Base-by-base conservation (phyloP, 2,888 invertebrate genomes). In the Cabera pusaria region DNA sequence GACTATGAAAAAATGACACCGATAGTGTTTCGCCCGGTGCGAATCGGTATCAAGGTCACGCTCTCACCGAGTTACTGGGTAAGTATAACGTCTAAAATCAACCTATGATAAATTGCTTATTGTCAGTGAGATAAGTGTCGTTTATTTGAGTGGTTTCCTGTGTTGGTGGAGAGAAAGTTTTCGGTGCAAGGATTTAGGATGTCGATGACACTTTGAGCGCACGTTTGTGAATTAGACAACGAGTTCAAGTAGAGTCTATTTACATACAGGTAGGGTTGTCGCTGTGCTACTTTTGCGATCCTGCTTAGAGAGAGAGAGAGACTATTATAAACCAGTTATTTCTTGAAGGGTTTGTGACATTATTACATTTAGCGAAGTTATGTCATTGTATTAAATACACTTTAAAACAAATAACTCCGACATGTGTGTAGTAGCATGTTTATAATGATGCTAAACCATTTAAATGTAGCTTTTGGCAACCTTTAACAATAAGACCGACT, bases 71-170 rank as follows among this genome's bases (percentile, higher is more conserved):
- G 62, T 85, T 82, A 85, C 76, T 86, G 67, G 87, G 87, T 88
- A 83, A 88, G 85, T 87, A 81, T 88, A 87, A 83, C 87, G 77
- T 68, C 73, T 72, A 74, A 83, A 82, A 80, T 78, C 73, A 75
- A 78, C 74, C 68, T 78, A 81, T 85, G 87, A 87, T 87, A 84
- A 82, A 88, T 87, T 77, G 76, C 65, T 80, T 75, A 87, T 86
- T 87, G 86, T 87, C 63, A 63, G 68, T 67, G 67, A 75, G 86
- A 85, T 86, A 85, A 81, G 82, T 85, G 77, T 78, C 68, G 68
- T 64, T 53, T 69, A 63, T 69, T 74, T 78, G 82, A 85, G 82
- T 82, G 82, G 74, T 78, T 85, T 83, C 77, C 74, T 74, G 69
- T 84, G 87, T 88, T 69, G 65, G 68, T 59, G 60, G 56, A 80